Evolutionary conservation across 1,140 invertebrate species (phyloP).

Genomic region (Sitodiplosis mosellana): DNA sequence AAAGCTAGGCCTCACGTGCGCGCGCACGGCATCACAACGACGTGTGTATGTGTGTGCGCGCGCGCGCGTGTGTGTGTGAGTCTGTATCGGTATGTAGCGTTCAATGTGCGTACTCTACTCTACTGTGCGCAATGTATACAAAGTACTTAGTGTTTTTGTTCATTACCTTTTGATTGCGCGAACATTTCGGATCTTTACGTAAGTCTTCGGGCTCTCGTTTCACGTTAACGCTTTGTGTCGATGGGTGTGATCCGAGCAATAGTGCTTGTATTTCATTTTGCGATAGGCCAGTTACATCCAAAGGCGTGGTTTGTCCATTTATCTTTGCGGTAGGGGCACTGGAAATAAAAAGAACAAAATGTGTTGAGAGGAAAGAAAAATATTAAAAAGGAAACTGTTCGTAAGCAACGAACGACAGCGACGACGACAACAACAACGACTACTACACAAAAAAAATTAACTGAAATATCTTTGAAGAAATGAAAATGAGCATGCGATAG

Average conservation of each 20-base stretch:
- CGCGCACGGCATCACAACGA: too few relatives aligned
- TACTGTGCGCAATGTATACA: neutral
- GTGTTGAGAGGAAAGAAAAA: too few relatives aligned
- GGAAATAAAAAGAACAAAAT: neutral
- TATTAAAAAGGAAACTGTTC: too few relatives aligned
- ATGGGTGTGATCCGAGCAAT: conserved; percentile 25
- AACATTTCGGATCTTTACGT: conserved; percentile 24
- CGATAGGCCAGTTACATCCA: conserved; percentile 26
- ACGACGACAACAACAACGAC: too few relatives aligned
- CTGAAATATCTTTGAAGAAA: too few relatives aligned
- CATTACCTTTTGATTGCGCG: conserved; percentile 18
- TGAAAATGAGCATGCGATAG: too few relatives aligned
- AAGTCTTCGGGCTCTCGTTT: conserved; percentile 25
- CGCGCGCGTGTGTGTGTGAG: too few relatives aligned
- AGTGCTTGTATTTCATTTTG: conserved; percentile 27
- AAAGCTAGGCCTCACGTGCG: too few relatives aligned
- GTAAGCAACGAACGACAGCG: too few relatives aligned
- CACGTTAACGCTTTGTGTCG: conserved; percentile 19
- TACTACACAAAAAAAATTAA: too few relatives aligned
- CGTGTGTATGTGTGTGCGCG: neutral
- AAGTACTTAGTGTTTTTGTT: neutral
- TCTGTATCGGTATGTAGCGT: too few relatives aligned
- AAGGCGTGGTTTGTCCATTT: conserved; percentile 26
- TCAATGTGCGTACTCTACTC: conserved; percentile 15
- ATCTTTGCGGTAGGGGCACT: conserved; percentile 16